Conservation (phyloP, 1,140 invertebrate species). For the Proales similis region DNA sequence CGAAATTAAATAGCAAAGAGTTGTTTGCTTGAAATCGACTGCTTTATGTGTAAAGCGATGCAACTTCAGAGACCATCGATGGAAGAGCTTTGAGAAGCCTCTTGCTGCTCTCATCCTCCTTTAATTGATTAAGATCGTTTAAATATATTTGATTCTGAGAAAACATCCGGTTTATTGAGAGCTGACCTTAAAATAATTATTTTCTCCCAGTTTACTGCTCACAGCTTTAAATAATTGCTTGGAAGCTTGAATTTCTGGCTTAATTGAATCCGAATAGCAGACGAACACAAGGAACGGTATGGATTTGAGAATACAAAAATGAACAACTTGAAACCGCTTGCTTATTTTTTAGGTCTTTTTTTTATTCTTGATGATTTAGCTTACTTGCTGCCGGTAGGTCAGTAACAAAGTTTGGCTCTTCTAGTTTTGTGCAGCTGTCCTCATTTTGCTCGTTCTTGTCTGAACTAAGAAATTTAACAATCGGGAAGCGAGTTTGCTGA, state of each 20-base stretch:
- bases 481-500: neutral
- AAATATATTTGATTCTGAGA: no score
- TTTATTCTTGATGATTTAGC: no score
- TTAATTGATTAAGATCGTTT: no score
- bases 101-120: no score
- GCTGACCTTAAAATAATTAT: slow-evolving; percentile 8
- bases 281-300: slow-evolving; percentile 24
- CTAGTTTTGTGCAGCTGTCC: slow-evolving; percentile 2
- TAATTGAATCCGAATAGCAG: slow-evolving; percentile 12
- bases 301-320: slow-evolving; percentile 32
- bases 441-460: slow-evolving; percentile 2
- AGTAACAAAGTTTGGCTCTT: slow-evolving; percentile 32
- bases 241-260: slow-evolving; percentile 23
- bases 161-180: no score
- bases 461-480: slow-evolving; percentile 34
- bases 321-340: slow-evolving; percentile 14
- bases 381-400: slow-evolving; percentile 29
- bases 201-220: slow-evolving; percentile 8
- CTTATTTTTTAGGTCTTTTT: no score
- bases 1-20: neutral
- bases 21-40: neutral
- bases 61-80: slow-evolving; percentile 11
- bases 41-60: slow-evolving; percentile 13
- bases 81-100: slow-evolving; percentile 12
- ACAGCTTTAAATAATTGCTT: slow-evolving; percentile 17